A percentile compares a stretch with the other conserved stretches of the same genome.
Evolutionary conservation across 2,888 invertebrate genomes (phyloP).

Genomic region (Notodonta dromedarius): DNA sequence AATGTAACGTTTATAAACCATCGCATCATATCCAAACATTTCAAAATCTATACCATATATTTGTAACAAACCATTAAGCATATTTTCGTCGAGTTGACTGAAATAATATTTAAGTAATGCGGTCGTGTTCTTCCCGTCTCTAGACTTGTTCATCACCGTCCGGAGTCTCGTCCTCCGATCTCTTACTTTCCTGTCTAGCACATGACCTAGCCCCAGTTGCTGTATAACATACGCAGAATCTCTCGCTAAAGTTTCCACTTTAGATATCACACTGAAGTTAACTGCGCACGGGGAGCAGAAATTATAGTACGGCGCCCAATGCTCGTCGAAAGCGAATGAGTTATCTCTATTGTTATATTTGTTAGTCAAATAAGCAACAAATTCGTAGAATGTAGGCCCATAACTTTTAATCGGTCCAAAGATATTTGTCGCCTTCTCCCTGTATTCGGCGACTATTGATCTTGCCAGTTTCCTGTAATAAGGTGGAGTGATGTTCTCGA

Average conservation of each 20-base stretch:
- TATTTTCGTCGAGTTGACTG: constrained; percentile 81
- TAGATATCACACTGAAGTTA: constrained; percentile 86
- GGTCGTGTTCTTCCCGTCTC: constrained; percentile 78
- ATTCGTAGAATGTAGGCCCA: constrained; percentile 88
- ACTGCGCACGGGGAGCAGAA: constrained; percentile 87
- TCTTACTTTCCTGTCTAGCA: constrained; percentile 76
- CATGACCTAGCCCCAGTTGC: constrained; percentile 82
- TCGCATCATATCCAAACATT: constrained; percentile 87
- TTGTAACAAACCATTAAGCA: constrained; percentile 83
- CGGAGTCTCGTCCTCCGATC: constrained; percentile 78
- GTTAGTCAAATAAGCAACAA: constrained; percentile 87
- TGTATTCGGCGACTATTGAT: constrained; percentile 86
- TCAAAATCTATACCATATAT: constrained; percentile 88
- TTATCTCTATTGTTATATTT: constrained; percentile 82
- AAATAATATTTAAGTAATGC: constrained; percentile 79
- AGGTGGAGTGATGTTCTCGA: constrained; percentile 88
- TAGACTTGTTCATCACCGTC: constrained; percentile 80
- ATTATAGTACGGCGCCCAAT: constrained; percentile 86
- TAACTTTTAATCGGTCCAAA: constrained; percentile 67
- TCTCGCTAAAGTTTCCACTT: constrained; percentile 85
- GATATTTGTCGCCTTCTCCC: constrained; percentile 63
- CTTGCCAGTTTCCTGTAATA: constrained; percentile 88
- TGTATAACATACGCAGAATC: constrained; percentile 85
- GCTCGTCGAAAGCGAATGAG: constrained; percentile 80
- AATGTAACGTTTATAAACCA: constrained; percentile 81